phyloP scores from a whole-genome alignment of 2,888 invertebrate species.

The Platynereis dumerilii region DNA sequence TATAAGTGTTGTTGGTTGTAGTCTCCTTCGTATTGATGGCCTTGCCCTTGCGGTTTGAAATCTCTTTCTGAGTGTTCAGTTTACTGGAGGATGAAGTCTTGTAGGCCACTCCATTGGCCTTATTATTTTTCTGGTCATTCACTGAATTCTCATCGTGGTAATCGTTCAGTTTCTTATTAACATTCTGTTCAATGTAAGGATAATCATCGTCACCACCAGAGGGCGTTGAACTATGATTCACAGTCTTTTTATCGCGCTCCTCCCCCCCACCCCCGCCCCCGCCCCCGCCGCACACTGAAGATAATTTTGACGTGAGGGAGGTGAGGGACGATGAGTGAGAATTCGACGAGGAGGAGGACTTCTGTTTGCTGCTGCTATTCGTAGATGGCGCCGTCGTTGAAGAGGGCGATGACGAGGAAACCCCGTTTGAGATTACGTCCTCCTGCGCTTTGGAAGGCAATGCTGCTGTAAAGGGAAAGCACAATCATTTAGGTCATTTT shows the following conservation, averaged over 20 bases:
- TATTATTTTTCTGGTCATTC: conserved; percentile 55
- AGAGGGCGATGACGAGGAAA: conserved; percentile 26
- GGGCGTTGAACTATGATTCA: conserved; percentile 27
- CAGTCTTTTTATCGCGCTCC: conserved; percentile 26
- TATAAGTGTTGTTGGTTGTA: conserved; percentile 19
- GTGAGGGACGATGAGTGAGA: conserved; percentile 22
- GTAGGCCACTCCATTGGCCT: conserved; percentile 41
- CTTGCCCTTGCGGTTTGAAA: conserved; percentile 31
- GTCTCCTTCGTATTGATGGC: conserved; percentile 29
- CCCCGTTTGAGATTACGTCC: conserved; percentile 63
- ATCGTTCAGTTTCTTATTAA: conserved; percentile 53
- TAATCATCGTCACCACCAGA: conserved; percentile 43
- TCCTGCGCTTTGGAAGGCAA: conserved; percentile 60
- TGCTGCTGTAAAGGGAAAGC: conserved; percentile 43
- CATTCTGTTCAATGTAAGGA: conserved; percentile 56
- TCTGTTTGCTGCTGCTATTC: conserved; percentile 15
- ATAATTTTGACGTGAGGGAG: neutral
- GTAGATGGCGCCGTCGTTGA: conserved; percentile 2
- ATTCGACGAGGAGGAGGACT: conserved; percentile 22
- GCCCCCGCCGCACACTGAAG: neutral
- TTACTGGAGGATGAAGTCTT: conserved; percentile 18
- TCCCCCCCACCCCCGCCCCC: conserved; percentile 17
- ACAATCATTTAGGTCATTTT: no score
- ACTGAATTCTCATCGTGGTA: conserved; percentile 44
- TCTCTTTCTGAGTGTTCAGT: conserved; percentile 46